phyloP scores from a whole-genome alignment of 2,888 invertebrate species.

The Amphipyra berbera region DNA sequence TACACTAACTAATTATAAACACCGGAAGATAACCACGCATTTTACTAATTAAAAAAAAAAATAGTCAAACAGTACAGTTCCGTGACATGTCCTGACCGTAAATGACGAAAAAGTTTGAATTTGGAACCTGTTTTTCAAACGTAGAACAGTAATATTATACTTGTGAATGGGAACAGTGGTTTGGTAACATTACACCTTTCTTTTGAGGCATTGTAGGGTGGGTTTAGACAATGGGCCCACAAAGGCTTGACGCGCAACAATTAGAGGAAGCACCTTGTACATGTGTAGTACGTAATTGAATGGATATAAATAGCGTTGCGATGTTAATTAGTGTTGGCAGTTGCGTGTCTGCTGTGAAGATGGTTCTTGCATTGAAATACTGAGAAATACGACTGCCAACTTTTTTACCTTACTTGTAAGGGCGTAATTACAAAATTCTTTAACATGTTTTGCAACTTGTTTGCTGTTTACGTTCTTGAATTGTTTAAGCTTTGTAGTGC shows the following conservation, averaged over 20 bases:
- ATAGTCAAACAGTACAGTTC: constrained; percentile 48
- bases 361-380: constrained; percentile 31
- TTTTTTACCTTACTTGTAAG: constrained; percentile 11
- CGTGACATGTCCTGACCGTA: constrained; percentile 62
- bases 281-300: constrained; percentile 51
- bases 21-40: constrained; percentile 58
- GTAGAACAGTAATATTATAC: constrained; percentile 55
- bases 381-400: constrained; percentile 19
- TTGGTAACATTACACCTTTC: constrained; percentile 71
- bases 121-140: constrained; percentile 73
- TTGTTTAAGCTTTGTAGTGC: too few relatives aligned
- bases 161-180: constrained; percentile 45
- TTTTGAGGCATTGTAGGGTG: constrained; percentile 66
- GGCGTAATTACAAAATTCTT: constrained; percentile 12
- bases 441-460: constrained; percentile 2
- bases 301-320: constrained; percentile 65
- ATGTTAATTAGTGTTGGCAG: constrained; percentile 55
- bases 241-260: constrained; percentile 61
- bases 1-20: constrained; percentile 61
- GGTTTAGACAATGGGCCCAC: constrained; percentile 67
- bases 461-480: too few relatives aligned
- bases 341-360: constrained; percentile 39
- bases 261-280: constrained; percentile 63
- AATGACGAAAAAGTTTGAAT: constrained; percentile 71
- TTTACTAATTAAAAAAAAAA: constrained; percentile 52